These are phyloP conservation scores for Darevskia nairensis DNA, from an alignment of 2,797 vertebrate genomes.

Conservation along the genomic window DNA sequence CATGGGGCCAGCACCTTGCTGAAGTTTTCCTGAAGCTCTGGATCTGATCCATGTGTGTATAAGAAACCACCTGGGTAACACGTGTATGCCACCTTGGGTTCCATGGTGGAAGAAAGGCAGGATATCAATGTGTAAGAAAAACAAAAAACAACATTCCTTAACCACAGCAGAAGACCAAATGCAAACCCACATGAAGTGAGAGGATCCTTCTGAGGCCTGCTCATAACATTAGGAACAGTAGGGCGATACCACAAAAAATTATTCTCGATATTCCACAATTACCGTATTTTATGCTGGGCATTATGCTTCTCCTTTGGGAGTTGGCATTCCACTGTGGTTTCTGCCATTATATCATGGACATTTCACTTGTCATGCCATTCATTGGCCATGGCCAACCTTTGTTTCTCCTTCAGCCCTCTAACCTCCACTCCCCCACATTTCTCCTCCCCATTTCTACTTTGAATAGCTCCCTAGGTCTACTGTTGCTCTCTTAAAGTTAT, in stretches of 20 bases:
- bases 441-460: background rate
- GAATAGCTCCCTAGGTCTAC: background rate
- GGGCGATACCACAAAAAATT: background rate
- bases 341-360: background rate
- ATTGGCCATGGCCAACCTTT: background rate
- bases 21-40: no score
- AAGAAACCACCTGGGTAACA: no score
- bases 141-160: background rate
- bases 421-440: background rate
- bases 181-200: background rate
- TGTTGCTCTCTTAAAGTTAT: background rate
- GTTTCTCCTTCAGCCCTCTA: background rate
- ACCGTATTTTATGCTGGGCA: background rate
- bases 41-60: no score
- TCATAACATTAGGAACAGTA: background rate
- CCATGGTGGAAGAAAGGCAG: no score
- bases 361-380: background rate
- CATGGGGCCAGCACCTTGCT: background rate
- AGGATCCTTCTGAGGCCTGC: background rate
- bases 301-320: background rate
- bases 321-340: slow-evolving; percentile 4
- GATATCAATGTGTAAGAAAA: no score
- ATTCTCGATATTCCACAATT: background rate
- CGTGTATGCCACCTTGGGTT: no score
- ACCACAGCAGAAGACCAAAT: background rate